Conservation (phyloP, 1,140 invertebrate species). For the Teleogryllus occipitalis region DNA sequence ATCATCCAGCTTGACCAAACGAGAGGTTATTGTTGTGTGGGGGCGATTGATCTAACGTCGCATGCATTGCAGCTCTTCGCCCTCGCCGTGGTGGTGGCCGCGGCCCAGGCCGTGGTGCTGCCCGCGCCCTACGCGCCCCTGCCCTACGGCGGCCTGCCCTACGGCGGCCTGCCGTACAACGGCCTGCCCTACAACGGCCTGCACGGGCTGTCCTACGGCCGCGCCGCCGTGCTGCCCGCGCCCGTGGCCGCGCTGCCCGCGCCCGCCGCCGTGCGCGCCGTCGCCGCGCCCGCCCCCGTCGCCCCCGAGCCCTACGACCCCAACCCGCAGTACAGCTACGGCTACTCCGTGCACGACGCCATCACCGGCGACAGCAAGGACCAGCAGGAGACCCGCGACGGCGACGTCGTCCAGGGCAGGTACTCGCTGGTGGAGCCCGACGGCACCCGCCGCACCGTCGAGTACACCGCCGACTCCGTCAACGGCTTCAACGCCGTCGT, state of each 20-base stretch:
- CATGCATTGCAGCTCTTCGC: neutral
- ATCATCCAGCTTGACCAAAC: too few species aligned
- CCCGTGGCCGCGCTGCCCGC: constrained; percentile 18
- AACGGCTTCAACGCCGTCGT: constrained; percentile 27
- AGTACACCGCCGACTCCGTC: constrained; percentile 25
- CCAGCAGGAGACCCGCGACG: constrained; percentile 48
- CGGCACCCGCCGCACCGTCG: constrained; percentile 23
- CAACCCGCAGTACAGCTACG: constrained; percentile 28
- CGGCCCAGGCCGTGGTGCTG: constrained; percentile 28
- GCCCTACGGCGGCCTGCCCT: constrained; percentile 28
- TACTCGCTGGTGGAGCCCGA: constrained; percentile 30
- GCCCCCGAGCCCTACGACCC: constrained; percentile 24
- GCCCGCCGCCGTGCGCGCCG: constrained; percentile 16
- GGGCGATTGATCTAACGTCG: too few species aligned
- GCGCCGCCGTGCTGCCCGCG: constrained; percentile 17
- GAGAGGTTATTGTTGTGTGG: too few species aligned
- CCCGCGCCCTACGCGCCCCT: constrained; percentile 37
- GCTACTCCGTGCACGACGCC: constrained; percentile 25
- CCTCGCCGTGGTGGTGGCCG: neutral
- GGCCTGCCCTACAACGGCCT: constrained; percentile 30
- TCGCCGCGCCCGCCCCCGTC: constrained; percentile 14
- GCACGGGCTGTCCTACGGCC: constrained; percentile 27
- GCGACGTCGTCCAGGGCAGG: constrained; percentile 37
- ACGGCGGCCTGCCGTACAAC: constrained; percentile 34
- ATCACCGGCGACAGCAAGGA: constrained; percentile 50